Conservation (phyloP, 2,797 vertebrate genomes). For the Pteronotus mesoamericanus region DNA sequence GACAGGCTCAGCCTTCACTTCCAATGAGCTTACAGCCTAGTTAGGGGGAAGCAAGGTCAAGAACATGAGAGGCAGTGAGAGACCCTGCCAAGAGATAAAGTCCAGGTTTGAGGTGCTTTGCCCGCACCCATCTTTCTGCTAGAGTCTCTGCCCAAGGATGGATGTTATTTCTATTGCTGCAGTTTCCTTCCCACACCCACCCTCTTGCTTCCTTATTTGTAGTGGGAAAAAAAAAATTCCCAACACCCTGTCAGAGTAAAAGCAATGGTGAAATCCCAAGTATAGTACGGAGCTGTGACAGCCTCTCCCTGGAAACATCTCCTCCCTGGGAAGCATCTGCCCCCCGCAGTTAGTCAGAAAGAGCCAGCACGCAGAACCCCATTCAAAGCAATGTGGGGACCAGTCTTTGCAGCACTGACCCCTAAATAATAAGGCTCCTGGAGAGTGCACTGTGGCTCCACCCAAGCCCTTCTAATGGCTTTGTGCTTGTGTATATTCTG, state of each 20-base stretch:
- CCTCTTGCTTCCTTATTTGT: slow-evolving; percentile 74
- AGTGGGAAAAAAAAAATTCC: slow-evolving; percentile 8
- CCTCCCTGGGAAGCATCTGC: slow-evolving; percentile 42
- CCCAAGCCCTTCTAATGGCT: not conserved
- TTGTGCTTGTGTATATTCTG: not conserved
- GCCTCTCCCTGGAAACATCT: slow-evolving; percentile 43
- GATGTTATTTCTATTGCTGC: slow-evolving; percentile 64
- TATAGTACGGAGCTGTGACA: slow-evolving; percentile 60
- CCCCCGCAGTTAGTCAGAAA: slow-evolving; percentile 17
- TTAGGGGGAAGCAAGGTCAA: not conserved
- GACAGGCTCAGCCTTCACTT: not conserved
- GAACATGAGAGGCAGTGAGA: not conserved
- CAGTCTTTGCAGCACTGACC: not conserved
- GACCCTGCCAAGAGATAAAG: not conserved
- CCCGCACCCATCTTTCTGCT: slow-evolving; percentile 42
- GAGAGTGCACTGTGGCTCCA: not conserved
- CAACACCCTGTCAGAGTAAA: slow-evolving; percentile 69
- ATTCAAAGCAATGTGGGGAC: not conserved
- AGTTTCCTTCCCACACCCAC: slow-evolving; percentile 71
- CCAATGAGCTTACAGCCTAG: not conserved
- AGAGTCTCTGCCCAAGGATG: slow-evolving; percentile 72
- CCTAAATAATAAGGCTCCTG: not conserved
- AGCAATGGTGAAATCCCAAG: slow-evolving; percentile 72
- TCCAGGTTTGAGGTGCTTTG: not conserved
- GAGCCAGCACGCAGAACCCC: not conserved